Conservation (phyloP, 2,113 vertebrate genomes). For the Coturnix japonica region DNA sequence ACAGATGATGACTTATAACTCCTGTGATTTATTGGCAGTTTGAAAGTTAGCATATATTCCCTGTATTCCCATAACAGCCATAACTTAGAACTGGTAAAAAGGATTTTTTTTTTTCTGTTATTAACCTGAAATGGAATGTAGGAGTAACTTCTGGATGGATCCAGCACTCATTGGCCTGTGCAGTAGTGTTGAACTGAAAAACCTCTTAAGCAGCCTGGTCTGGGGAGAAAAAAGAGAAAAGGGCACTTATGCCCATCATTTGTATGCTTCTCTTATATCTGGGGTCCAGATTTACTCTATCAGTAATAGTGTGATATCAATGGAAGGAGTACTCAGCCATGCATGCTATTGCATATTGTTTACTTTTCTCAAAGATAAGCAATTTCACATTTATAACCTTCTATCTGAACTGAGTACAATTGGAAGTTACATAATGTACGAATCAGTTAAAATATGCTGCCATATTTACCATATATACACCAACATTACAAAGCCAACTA, state of each 20-base stretch:
- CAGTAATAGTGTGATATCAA: background rate
- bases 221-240: background rate
- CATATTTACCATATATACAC: background rate
- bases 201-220: background rate
- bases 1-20: background rate
- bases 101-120: background rate
- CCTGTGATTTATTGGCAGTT: background rate
- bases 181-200: background rate
- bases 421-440: background rate
- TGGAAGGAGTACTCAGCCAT: background rate
- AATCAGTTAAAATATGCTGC: background rate
- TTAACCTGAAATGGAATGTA: background rate
- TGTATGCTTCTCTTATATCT: background rate
- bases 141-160: background rate
- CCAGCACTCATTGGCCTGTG: background rate
- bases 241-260: background rate
- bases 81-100: background rate
- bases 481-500: background rate
- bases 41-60: fast-evolving
- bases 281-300: background rate
- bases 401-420: background rate
- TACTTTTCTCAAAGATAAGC: background rate
- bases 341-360: background rate
- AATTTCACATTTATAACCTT: background rate
- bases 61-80: background rate